Evolutionary conservation across 1,140 invertebrate species (phyloP).

Genomic region (Catajapyx aquilonaris): DNA sequence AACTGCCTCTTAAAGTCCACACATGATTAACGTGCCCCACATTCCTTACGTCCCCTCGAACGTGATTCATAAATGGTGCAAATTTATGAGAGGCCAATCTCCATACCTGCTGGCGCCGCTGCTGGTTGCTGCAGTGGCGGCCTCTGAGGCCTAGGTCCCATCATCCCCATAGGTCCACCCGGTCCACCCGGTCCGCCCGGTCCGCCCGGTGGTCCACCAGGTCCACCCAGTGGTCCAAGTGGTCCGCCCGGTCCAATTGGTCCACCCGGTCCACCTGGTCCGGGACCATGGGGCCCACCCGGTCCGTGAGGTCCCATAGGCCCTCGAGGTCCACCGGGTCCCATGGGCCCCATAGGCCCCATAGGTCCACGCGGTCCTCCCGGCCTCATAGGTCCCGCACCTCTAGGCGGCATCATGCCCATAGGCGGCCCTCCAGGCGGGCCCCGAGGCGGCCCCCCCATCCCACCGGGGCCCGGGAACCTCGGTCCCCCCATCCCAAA

Average conservation of each 20-base stretch:
- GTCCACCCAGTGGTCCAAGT: constrained; percentile 4
- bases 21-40: too few relatives aligned
- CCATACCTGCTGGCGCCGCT: constrained; percentile 2
- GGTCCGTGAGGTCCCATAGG: constrained; percentile 5
- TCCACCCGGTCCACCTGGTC: constrained; percentile 4
- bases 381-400: constrained; percentile 10
- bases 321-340: constrained; percentile 10
- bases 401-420: constrained; percentile 3
- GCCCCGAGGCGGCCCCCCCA: constrained; percentile 9
- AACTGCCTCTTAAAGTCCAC: too few relatives aligned
- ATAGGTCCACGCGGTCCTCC: constrained; percentile 11
- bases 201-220: constrained; percentile 3
- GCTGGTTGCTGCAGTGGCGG: neutral
- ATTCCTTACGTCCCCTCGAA: too few relatives aligned
- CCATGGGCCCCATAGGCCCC: constrained; percentile 11
- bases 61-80: constrained; percentile 3
- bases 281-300: neutral
- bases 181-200: neutral
- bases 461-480: constrained; percentile 7
- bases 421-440: constrained; percentile 8
- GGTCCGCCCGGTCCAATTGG: constrained; percentile 1
- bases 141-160: neutral
- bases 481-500: constrained; percentile 6
- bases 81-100: constrained; percentile 1
- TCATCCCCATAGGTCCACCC: constrained; percentile 7